A percentile compares a stretch with the other conserved stretches of the same genome.
These are phyloP conservation scores for Hermodice carunculata DNA, from an alignment of 2,888 invertebrate species.

Conservation along the genomic window DNA sequence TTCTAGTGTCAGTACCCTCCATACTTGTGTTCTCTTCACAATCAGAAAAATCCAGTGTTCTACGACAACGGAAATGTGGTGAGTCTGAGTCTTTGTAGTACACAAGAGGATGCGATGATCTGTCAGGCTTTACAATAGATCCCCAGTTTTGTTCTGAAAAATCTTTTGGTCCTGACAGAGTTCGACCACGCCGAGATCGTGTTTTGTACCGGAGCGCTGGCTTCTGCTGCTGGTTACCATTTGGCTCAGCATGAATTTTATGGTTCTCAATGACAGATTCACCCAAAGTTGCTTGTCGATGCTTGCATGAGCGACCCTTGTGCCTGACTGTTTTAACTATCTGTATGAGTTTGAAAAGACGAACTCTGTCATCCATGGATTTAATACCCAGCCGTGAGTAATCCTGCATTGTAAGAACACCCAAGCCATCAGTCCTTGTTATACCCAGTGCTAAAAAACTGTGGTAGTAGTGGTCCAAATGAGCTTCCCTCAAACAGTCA, in stretches of 20 bases:
- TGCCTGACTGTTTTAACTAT: constrained; percentile 62
- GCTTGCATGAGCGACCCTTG: constrained; percentile 31
- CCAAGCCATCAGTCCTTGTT: constrained; percentile 57
- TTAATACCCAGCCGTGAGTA: constrained; percentile 58
- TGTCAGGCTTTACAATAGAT: no score
- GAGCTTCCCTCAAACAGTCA: constrained; percentile 56
- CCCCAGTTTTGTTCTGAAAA: no score
- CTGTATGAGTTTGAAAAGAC: constrained; percentile 61
- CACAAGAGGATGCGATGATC: no score
- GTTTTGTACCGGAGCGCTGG: no score
- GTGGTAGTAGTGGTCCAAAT: constrained; percentile 63
- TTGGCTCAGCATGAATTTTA: background rate
- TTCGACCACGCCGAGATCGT: no score
- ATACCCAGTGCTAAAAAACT: constrained; percentile 61
- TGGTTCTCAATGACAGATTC: background rate
- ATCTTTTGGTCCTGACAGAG: no score
- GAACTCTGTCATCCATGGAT: constrained; percentile 55
- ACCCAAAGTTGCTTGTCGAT: constrained; percentile 2
- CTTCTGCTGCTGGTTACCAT: no score
- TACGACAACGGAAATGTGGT: constrained; percentile 36
- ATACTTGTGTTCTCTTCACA: constrained; percentile 28
- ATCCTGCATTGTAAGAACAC: constrained; percentile 58
- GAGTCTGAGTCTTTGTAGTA: constrained; percentile 24
- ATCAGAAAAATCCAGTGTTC: constrained; percentile 34
- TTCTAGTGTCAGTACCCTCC: constrained; percentile 4